Base-by-base conservation (phyloP, 2,888 invertebrate genomes). In the Macaria notata region DNA sequence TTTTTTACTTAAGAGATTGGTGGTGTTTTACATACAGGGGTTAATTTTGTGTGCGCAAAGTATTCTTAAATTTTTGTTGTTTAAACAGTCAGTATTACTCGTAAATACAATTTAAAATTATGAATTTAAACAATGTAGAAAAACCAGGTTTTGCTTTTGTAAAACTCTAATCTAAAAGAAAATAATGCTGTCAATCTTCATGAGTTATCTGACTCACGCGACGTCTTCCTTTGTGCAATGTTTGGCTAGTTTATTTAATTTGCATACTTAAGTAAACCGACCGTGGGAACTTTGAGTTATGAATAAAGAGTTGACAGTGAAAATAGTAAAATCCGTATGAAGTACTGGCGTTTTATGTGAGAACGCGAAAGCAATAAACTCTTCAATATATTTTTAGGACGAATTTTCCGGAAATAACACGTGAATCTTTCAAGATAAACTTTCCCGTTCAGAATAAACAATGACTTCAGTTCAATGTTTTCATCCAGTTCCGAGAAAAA, bases 381-480 rank as follows among this genome's bases (percentile, higher is more conserved):
- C 7, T 36, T 36, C 33, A 4, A 36, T 36, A 36, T 7, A 19
- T 19, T 19, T 36, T 36, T 36, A 7, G 33, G 4, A 7, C 1
- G 7, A 36, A 3, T 36, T 36, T 36, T 36, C 1, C 33, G 41
- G 41, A 41, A 41, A 41, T 41, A 41, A 9, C 41, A 9, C 9
- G 41, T 41, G 41, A 4, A n/a, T 41, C 41, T 8, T 44, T 29
- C 44, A 5, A 29, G 7, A 29, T 38, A 36, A 43, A 46, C 6
- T 61, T 55, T 64, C 64, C 62, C 38, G 49, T 71, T 56, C 57
- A 43, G 47, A 59, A 58, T 72, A 71, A 71, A 76, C 71, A 72
- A 69, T 69, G 65, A 71, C 64, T 66, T 72, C 64, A 66, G 56
- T 59, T 55, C 58, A 49, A 59, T 61, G 58, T 71, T 75, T 72